Base-by-base conservation (phyloP, 1,140 invertebrate species). In the Trichonephila inaurata region DNA sequence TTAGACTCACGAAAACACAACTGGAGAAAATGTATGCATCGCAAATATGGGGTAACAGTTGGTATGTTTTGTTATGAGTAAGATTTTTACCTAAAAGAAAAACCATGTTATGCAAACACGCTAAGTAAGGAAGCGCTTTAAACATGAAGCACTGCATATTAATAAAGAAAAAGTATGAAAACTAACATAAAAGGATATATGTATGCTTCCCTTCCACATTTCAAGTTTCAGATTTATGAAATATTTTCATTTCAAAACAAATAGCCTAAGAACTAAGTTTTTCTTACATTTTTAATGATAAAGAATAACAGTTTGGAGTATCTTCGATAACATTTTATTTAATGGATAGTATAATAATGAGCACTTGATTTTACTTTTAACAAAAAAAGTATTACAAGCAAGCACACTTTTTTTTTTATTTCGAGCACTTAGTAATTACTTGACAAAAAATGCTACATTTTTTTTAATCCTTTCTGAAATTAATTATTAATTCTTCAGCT, bases 91-190 rank as follows among this genome's bases (percentile, higher is more conserved):
- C 83, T 88, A 64, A 88, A 88, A 64, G 86, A 88, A 88, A 88
- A 88, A 88, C 61, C 86, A 58, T 88, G 86, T 88, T 83, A 83
- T 58, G 40, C 82, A 83, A 88, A 88, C 62, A 62, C 28, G 86
- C 86, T 88, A 64, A 64, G 86, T 88, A 88, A 88, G 86, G 33
- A 87, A 87, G 60, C 33, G 61, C 16, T 88, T 64, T 88, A 62
- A 88, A 28, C 86, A 40, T 18, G 86, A 16, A n/a, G 86, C 66
- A 88, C 61, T 88, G 86, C 86, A 88, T 88, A 88, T 88, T 88
- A 88, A 88, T 88, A 64, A 88, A 88, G 60, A 88, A 88, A 88
- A 88, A 61, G n/a, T 21, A 64, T 77, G 28, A 77, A 77, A 12
- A 28, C 72, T 0, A 77, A 40, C 28, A 18, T 18, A 40, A 33